These are phyloP conservation scores for Cyclina sinensis DNA, from an alignment of 1,140 invertebrate species.

Conservation along the genomic window DNA sequence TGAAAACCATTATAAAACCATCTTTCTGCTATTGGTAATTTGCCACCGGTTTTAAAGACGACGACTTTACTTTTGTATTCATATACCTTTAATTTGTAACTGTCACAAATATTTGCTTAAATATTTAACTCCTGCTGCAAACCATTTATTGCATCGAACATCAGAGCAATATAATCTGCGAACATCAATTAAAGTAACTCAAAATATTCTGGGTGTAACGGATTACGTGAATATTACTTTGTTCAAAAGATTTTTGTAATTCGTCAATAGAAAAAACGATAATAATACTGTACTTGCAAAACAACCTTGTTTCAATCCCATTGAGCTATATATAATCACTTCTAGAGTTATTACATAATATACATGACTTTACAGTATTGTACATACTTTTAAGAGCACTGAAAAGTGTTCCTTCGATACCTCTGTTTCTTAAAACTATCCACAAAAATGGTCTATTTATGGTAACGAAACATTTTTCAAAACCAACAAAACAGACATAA, in stretches of 20 bases:
- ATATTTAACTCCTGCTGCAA: conserved; percentile 12
- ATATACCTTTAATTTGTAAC: background rate
- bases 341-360: background rate
- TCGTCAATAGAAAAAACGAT: conserved; percentile 2
- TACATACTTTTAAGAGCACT: background rate
- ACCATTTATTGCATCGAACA: background rate
- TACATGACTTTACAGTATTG: background rate
- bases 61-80: conserved; percentile 14
- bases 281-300: conserved; percentile 1
- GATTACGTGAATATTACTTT: background rate
- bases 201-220: background rate
- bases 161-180: background rate
- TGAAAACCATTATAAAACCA: too few species aligned
- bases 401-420: background rate
- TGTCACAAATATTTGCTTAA: background rate
- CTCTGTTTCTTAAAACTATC: background rate
- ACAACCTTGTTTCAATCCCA: conserved; percentile 6
- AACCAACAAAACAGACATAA: background rate
- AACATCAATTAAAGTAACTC: background rate
- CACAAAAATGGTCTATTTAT: conserved; percentile 2
- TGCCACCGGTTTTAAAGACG: conserved; percentile 1
- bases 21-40: too few species aligned
- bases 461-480: conserved; percentile 21
- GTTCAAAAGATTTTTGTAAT: background rate
- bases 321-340: background rate